phyloP scores from a whole-genome alignment of 2,113 vertebrate species.

The Sorex araneus region DNA sequence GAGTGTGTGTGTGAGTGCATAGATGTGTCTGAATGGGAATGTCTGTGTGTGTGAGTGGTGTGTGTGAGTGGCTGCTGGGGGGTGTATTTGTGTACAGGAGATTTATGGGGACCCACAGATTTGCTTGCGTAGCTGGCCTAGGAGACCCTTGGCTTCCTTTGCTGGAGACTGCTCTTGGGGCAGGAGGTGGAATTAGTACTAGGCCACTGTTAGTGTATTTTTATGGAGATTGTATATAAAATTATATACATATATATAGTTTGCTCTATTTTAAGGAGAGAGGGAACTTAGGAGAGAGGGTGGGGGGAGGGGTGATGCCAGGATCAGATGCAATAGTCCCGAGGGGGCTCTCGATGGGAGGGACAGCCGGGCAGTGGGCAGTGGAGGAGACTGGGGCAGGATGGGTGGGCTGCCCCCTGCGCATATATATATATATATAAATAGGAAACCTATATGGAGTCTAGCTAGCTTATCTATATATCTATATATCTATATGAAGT shows the following conservation, averaged over 20 bases:
- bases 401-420: constrained; percentile 74
- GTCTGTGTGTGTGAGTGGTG: not conserved
- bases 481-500: constrained; percentile 88
- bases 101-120: constrained; percentile 33
- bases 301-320: constrained; percentile 48
- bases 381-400: not conserved
- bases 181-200: constrained; percentile 73
- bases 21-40: no score
- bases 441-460: constrained; percentile 86
- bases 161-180: constrained; percentile 67
- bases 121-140: constrained; percentile 55
- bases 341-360: constrained; percentile 49
- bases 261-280: constrained; percentile 90
- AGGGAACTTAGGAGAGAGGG: constrained; percentile 68
- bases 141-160: constrained; percentile 65
- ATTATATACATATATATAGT: constrained; percentile 90
- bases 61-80: not conserved
- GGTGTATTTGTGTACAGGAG: not conserved
- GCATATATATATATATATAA: constrained; percentile 84
- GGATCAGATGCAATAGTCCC: constrained; percentile 65
- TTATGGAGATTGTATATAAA: constrained; percentile 89
- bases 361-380: constrained; percentile 18
- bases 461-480: constrained; percentile 84
- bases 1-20: not conserved
- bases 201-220: constrained; percentile 85